Evolutionary conservation across 2,888 invertebrate genomes (phyloP), one percentile per base, ranked within the genome.

Genomic region (Clepsis dumicolana): DNA sequence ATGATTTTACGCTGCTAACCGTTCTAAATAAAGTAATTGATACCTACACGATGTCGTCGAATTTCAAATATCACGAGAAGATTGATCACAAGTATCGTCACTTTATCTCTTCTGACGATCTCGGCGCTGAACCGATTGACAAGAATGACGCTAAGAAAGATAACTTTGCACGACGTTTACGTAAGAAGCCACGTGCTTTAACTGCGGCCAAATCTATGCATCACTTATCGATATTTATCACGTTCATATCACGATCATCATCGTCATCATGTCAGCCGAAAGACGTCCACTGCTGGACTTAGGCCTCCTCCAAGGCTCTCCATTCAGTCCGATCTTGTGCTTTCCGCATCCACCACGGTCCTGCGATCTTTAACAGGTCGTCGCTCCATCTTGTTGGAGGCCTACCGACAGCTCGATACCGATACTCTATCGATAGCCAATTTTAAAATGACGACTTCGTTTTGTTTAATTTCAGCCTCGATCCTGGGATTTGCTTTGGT

Each of bases 401-500:
- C n/a, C n/a, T n/a, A n/a, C n/a, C n/a, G n/a, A n/a, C n/a, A n/a
- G n/a, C n/a, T n/a, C n/a, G n/a, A n/a, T n/a, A n/a, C n/a, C n/a
- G n/a, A n/a, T n/a, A n/a, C n/a, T n/a, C n/a, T n/a, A n/a, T n/a
- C n/a, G n/a, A n/a, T n/a, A n/a, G n/a, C n/a, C n/a, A n/a, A 12
- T 10, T 29, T 29, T 7, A 29, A n/a, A n/a, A 0, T 38, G n/a
- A n/a, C 0, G 12, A n/a, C n/a, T n/a, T 38, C n/a, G 0, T 35
- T 59, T 41, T 62, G 67, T 67, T 21, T 50, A 14, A 21, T 85
- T 85, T 7, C 83, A 87, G 87, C 85, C 4, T 79, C 87, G 8
- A 84, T 87, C 66, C 73, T 82, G 54, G 85, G 85, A 5, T 80
- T 86, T 25, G 82, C 84, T 0, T 75, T 84, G 2, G 76, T 87